Base-by-base conservation (phyloP, 2,113 vertebrate genomes). In the Pao palembangensis region DNA sequence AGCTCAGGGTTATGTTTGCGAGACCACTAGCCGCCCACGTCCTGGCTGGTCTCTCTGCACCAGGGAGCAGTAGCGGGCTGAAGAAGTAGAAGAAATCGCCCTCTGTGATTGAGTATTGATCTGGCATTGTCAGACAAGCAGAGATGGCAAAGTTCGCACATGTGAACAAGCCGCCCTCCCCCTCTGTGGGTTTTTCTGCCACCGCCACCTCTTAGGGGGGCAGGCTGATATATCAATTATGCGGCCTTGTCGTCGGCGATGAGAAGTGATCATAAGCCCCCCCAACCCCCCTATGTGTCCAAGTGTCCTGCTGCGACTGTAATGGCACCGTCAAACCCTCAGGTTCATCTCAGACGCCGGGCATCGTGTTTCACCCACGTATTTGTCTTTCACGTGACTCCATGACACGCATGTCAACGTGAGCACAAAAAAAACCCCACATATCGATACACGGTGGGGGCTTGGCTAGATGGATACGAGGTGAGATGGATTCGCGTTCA, bases 21-120 rank as follows among this genome's bases (percentile, higher is more conserved):
- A 28, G 42, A 47, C 14, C 11, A 44, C 47, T 6, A 56, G 53
- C 31, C 49, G 12, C 46, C 57, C 14, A 43, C 58, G 53, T 55
- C 43, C 43, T 44, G 43, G 12, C 13, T 44, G 12, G 13, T 71
- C 54, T 52, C 62, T 61, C 44, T 2, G n/a, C 57, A 51, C 54
- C 1, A 1, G 55, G 57, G 20, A 62, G 41, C 47, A 57, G 56
- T 68, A 65, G 68, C 71, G 57, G 63, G 81, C 68, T 65, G 42
- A 64, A 61, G 65, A 64, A 55, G 53, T 65, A 44, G 65, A 64
- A 55, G 53, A 69, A 73, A 57, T 49, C 71, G 55, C 17, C 55
- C 49, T 85, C 79, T 88, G 83, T 28, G 25, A 90, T 89, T 77
- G 81, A 75, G 78, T 88, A 88, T 90, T 73, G 89, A 91, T 88